phyloP scores from a whole-genome alignment of 2,797 vertebrate genomes.

The Neostethus bicornis region DNA sequence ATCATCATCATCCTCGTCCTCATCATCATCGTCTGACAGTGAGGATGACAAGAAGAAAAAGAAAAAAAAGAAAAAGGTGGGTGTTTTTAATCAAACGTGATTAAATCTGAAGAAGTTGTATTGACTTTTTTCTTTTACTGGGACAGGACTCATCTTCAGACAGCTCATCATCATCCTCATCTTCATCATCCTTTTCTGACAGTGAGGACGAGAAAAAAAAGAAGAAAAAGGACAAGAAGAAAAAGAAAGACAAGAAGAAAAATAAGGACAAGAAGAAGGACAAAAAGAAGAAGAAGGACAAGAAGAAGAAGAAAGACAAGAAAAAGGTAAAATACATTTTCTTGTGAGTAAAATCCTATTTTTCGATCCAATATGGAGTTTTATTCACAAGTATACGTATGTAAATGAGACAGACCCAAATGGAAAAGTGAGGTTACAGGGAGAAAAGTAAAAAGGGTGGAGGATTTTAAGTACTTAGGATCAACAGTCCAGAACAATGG shows the following conservation, averaged over 20 bases:
- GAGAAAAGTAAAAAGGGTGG: too few species aligned
- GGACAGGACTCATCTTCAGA: conserved; percentile 62
- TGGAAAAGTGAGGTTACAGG: too few species aligned
- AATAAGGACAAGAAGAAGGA: conserved; percentile 47
- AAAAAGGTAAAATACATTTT: conserved; percentile 35
- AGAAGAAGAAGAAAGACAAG: conserved; percentile 45
- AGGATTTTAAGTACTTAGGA: too few species aligned
- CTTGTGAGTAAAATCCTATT: neutral
- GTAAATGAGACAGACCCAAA: too few species aligned
- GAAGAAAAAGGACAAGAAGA: conserved; percentile 47
- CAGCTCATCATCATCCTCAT: conserved; percentile 58
- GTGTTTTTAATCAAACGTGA: too few species aligned
- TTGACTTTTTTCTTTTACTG: neutral
- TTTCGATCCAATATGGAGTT: too few species aligned
- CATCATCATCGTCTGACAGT: conserved; percentile 56
- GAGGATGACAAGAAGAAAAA: conserved; percentile 60
- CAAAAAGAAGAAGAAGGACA: conserved; percentile 50
- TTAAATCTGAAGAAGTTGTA: too few species aligned
- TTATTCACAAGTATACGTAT: too few species aligned
- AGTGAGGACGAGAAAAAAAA: conserved; percentile 63
- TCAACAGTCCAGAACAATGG: too few species aligned
- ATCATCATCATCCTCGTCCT: too few species aligned
- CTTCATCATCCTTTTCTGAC: conserved; percentile 60
- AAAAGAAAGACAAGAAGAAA: conserved; percentile 51
- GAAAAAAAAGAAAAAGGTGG: conserved; percentile 54